Percentiles rank a stretch among this genome's conserved stretches.
These are phyloP conservation scores for Naso thynnoides DNA, from an alignment of 2,797 vertebrate species.

Conservation along the genomic window DNA sequence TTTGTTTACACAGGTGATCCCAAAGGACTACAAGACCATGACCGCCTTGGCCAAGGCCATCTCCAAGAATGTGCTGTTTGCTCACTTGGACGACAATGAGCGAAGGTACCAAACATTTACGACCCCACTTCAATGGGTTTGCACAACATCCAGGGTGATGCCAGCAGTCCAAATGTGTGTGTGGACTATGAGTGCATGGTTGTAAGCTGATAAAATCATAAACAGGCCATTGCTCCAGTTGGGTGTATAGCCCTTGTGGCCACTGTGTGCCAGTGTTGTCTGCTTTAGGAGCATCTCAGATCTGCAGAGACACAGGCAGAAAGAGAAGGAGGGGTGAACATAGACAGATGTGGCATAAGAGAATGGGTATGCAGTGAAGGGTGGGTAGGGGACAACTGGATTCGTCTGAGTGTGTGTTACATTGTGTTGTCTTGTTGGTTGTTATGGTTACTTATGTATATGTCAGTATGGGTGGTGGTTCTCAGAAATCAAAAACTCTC, in stretches of 20 bases:
- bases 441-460: constrained; percentile 58
- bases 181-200: constrained; percentile 18
- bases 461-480: constrained; percentile 55
- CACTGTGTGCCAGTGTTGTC: constrained; percentile 75
- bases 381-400: constrained; percentile 33
- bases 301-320: constrained; percentile 1
- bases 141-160: constrained; percentile 2
- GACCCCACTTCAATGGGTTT: constrained; percentile 1
- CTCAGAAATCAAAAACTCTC: constrained; percentile 63
- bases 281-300: constrained; percentile 33
- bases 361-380: constrained; percentile 15
- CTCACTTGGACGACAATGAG: constrained; percentile 97
- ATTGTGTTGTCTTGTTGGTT: constrained; percentile 61
- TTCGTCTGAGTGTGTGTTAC: constrained; percentile 57
- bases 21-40: constrained; percentile 99
- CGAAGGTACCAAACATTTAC: constrained; percentile 87
- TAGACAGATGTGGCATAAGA: constrained; percentile 46
- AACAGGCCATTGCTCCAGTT: constrained; percentile 31
- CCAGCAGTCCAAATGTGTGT: constrained; percentile 21
- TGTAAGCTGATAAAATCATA: constrained; percentile 22
- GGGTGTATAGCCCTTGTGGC: constrained; percentile 42
- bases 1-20: constrained; percentile 90
- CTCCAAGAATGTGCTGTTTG: constrained; percentile 97
- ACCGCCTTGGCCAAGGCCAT: constrained; percentile 97
- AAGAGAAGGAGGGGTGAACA: constrained; percentile 23